phyloP scores from a whole-genome alignment of 1,140 invertebrate genomes.

The Atta texana region DNA sequence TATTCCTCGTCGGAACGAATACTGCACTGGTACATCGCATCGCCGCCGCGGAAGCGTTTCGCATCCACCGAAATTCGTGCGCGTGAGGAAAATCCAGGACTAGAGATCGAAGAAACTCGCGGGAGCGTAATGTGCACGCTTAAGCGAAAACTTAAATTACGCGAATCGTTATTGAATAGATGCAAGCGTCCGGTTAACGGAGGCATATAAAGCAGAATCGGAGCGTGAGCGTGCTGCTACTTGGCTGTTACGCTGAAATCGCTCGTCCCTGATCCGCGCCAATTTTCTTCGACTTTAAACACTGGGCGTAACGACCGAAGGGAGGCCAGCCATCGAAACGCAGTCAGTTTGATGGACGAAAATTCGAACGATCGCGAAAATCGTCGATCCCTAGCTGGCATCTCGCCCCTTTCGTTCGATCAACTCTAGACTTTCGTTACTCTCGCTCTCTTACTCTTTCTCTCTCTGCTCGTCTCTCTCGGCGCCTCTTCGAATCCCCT shows the following conservation, averaged over 20 bases:
- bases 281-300: conserved; percentile 63
- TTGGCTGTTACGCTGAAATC: conserved; percentile 51
- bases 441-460: conserved; percentile 10
- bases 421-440: conserved; percentile 23
- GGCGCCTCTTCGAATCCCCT: conserved; percentile 11
- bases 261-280: conserved; percentile 49
- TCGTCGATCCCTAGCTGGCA: conserved; percentile 55
- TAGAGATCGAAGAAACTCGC: conserved; percentile 14
- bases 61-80: background rate
- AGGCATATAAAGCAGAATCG: conserved; percentile 41
- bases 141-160: conserved; percentile 60
- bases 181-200: conserved; percentile 45
- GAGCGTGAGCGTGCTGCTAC: conserved; percentile 29
- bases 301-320: conserved; percentile 40
- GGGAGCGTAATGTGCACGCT: conserved; percentile 42
- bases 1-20: conserved; percentile 34
- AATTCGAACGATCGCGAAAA: conserved; percentile 61
- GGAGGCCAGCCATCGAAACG: conserved; percentile 49
- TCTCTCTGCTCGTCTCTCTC: conserved; percentile 3
- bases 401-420: conserved; percentile 35
- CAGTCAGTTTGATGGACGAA: conserved; percentile 61
- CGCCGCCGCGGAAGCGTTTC: background rate
- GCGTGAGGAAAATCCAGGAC: conserved; percentile 42
- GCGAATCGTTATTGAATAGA: conserved; percentile 55
- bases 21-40: background rate